These are phyloP conservation scores for Sarotherodon lohbergeri DNA, from an alignment of 2,113 vertebrate genomes.

Conservation along the genomic window DNA sequence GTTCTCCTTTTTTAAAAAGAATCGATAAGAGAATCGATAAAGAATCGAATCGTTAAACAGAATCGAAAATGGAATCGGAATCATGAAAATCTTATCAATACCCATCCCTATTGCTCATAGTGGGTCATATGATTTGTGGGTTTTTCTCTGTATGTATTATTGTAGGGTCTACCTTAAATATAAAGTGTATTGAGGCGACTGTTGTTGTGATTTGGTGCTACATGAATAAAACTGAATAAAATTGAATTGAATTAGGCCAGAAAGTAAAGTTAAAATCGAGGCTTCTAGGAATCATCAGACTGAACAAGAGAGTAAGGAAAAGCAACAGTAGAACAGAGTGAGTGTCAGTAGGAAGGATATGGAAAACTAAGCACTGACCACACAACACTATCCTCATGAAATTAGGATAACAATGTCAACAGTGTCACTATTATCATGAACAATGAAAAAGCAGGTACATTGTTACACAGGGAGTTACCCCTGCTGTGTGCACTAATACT, in stretches of 20 bases:
- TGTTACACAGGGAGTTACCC: not conserved
- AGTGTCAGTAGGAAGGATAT: not conserved
- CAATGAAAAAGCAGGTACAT: not conserved
- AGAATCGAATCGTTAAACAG: no score
- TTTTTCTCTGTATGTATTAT: no score
- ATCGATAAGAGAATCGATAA: no score
- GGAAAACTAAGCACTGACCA: not conserved
- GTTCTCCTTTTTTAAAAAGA: no score
- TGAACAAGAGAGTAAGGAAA: not conserved
- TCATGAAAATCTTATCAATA: no score
- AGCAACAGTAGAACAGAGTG: not conserved
- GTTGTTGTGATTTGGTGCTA: not conserved
- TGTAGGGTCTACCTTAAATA: no score
- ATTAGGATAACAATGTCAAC: not conserved
- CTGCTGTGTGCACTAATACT: not conserved
- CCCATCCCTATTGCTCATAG: no score
- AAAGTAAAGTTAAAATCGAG: not conserved
- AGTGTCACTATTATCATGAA: not conserved
- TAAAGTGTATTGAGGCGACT: no score
- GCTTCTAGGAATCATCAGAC: not conserved
- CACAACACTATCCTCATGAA: not conserved
- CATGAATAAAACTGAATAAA: not conserved
- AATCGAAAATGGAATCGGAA: no score
- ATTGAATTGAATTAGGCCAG: not conserved
- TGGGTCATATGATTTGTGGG: no score